A percentile compares a stretch with the other conserved stretches of the same genome.
These are phyloP conservation scores for Callimorpha dominula DNA, from an alignment of 2,888 invertebrate species.

Conservation along the genomic window DNA sequence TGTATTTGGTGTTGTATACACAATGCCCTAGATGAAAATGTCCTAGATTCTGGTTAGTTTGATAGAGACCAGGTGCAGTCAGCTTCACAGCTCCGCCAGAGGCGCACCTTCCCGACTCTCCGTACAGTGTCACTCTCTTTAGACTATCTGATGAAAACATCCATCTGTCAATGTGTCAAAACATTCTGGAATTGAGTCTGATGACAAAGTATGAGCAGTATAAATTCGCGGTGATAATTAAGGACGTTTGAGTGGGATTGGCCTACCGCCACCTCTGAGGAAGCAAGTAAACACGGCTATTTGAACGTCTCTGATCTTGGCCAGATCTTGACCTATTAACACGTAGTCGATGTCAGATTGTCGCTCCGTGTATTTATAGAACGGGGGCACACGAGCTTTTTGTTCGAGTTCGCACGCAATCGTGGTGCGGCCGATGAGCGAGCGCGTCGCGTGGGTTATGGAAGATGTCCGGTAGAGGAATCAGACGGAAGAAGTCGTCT, in stretches of 20 bases:
- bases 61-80: slow-evolving; percentile 1
- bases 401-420: slow-evolving; percentile 64
- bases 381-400: slow-evolving; percentile 69
- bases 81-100: background rate
- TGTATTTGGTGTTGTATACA: background rate
- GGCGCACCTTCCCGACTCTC: background rate
- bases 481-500: slow-evolving; percentile 95
- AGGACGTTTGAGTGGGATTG: slow-evolving; percentile 47
- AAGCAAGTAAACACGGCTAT: slow-evolving; percentile 78
- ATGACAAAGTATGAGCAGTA: slow-evolving; percentile 27
- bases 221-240: slow-evolving; percentile 39
- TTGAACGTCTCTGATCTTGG: slow-evolving; percentile 83
- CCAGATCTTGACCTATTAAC: slow-evolving; percentile 87
- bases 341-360: slow-evolving; percentile 80
- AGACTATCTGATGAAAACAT: background rate
- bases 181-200: background rate
- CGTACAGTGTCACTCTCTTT: no score
- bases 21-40: background rate
- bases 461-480: slow-evolving; percentile 92
- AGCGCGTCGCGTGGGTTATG: slow-evolving; percentile 61
- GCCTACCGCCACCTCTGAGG: slow-evolving; percentile 60
- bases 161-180: background rate
- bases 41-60: background rate
- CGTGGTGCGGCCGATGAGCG: slow-evolving; percentile 63
- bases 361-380: slow-evolving; percentile 83